Evolutionary conservation across 1,140 invertebrate species (phyloP).

Genomic region (Acyrthosiphon pisum): DNA sequence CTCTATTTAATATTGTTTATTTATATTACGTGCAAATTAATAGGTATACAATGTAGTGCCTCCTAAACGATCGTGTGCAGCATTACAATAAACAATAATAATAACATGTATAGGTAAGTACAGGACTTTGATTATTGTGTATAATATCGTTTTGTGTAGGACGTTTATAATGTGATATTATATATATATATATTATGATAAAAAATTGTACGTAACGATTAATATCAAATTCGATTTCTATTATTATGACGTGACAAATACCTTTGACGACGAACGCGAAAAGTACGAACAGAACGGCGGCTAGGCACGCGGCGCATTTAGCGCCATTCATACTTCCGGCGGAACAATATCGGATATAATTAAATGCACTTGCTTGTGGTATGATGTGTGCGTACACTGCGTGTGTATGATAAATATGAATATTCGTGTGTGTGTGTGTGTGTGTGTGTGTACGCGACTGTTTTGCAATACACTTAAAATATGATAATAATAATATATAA

Average conservation of each 20-base stretch:
- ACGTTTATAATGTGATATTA: background rate
- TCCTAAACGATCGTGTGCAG: background rate
- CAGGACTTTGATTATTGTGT: background rate
- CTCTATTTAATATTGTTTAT: background rate
- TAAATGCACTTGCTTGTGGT: background rate
- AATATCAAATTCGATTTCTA: background rate
- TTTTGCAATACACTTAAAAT: background rate
- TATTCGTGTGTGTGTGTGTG: background rate
- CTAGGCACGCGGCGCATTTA: slow-evolving; percentile 55
- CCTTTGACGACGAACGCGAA: slow-evolving; percentile 54
- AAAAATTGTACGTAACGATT: background rate
- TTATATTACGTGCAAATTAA: background rate
- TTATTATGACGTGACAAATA: slow-evolving; percentile 37
- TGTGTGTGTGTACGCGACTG: background rate
- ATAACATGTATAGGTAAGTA: background rate
- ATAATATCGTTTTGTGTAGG: background rate
- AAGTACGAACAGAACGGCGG: slow-evolving; percentile 47
- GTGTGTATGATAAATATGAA: background rate
- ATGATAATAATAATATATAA: background rate
- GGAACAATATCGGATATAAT: background rate
- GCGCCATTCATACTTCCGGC: slow-evolving; percentile 54
- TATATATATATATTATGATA: too few species aligned
- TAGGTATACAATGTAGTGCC: background rate
- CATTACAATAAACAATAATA: background rate
- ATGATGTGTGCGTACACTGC: background rate